Evolutionary conservation across 2,888 invertebrate genomes (phyloP), one percentile per base, ranked within the genome.

Genomic region (Archips crataeganus): DNA sequence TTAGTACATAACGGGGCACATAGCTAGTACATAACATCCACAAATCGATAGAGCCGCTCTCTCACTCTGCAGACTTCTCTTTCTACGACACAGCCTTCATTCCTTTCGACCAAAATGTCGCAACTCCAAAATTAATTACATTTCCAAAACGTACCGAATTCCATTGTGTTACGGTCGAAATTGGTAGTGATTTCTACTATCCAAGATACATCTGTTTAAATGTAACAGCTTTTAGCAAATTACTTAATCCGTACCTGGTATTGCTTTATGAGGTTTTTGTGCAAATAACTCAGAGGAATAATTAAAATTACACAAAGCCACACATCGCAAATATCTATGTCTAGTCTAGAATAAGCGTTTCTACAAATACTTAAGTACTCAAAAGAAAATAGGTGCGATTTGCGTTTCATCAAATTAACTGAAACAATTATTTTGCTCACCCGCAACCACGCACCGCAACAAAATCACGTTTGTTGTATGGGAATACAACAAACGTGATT

Each of bases 61-160:
- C 47, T 64, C 49, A 8, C 49, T 64, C 64, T 49, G 3, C 59
- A 34, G n/a, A 10, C 49, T 34, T 64, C 64, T 64, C 64, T 11
- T 1, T 64, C 49, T n/a, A 47, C 0, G 47, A 62, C 4, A 23
- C 15, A 64, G 47, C 47, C 64, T 49, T 32, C 23, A 54, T 3
- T 15, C 2, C 51, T 5, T 23, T 54, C 2, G 8, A 15, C 6
- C 9, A 54, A 54, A 54, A 9, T 0, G 51, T 54, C 51, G 6
- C 23, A 54, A 54, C 51, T 54, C 51, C 15, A 54, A 54, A 54
- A 54, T 23, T 54, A 23, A 9, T 2, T 8, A n/a, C 3, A 4
- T 8, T 54, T 23, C 15, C 9, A 54, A 54, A 54, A 54, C 2
- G 1, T 5, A 23, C 6, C 9, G 8, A 9, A 4, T 23, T 2